Conservation (phyloP, 2,888 invertebrate species). For the Drosophila anomelani region DNA sequence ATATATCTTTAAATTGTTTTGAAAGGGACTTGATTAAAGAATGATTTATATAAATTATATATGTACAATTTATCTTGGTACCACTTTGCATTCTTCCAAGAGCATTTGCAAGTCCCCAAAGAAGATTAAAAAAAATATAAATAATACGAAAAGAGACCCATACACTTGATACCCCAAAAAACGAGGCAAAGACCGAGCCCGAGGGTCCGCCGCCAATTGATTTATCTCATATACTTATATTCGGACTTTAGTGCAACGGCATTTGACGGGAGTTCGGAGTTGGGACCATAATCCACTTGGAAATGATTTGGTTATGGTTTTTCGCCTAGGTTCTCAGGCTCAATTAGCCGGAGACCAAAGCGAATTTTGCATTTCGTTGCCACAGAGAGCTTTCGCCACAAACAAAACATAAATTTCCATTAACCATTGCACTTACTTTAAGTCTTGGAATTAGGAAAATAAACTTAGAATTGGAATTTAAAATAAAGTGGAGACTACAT, state of each 20-base stretch:
- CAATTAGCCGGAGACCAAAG: conserved; percentile 32
- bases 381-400: conserved; percentile 13
- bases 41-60: no score
- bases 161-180: conserved; percentile 24
- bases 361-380: conserved; percentile 32
- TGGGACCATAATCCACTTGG: conserved; percentile 27
- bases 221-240: conserved; percentile 68
- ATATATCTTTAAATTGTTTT: no score
- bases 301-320: conserved; percentile 15
- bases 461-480: not conserved
- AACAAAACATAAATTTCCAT: conserved; percentile 18
- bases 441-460: not conserved
- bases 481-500: no score
- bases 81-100: not conserved
- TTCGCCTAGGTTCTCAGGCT: conserved; percentile 31
- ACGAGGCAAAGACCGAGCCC: conserved; percentile 19
- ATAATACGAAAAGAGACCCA: not conserved
- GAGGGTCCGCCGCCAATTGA: conserved; percentile 60
- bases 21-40: no score
- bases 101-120: conserved; percentile 3
- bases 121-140: not conserved
- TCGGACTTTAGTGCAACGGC: conserved; percentile 54
- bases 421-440: not conserved
- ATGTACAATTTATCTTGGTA: not conserved
- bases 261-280: conserved; percentile 41